Percentiles rank a stretch among this genome's conserved stretches.
These are phyloP conservation scores for Mayetiola destructor DNA, from an alignment of 2,888 invertebrate species.

Conservation along the genomic window DNA sequence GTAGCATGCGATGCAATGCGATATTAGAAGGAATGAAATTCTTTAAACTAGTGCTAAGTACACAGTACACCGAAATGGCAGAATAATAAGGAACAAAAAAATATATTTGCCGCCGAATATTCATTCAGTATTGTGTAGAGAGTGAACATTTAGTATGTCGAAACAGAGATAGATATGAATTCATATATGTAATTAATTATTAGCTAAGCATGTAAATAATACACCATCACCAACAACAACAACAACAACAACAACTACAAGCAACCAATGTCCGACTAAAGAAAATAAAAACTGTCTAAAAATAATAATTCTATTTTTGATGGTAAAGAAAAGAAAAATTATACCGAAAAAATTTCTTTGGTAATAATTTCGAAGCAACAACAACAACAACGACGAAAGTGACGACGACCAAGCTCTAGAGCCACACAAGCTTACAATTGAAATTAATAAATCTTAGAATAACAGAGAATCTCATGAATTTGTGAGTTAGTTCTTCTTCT, in stretches of 20 bases:
- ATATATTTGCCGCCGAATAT: background rate
- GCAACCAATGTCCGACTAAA: no score
- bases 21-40: no score
- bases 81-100: background rate
- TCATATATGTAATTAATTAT: background rate
- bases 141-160: background rate
- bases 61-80: no score
- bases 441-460: background rate
- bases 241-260: no score
- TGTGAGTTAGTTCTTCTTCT: background rate
- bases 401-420: background rate
- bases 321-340: background rate
- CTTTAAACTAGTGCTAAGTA: no score
- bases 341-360: background rate
- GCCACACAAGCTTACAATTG: background rate
- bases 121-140: background rate
- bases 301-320: constrained; percentile 11
- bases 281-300: constrained; percentile 2
- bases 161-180: background rate
- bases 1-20: background rate
- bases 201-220: background rate
- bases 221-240: background rate
- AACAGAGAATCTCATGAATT: background rate
- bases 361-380: background rate
- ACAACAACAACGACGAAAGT: background rate